phyloP scores from a whole-genome alignment of 2,797 vertebrate species.

The Nyctibius grandis region DNA sequence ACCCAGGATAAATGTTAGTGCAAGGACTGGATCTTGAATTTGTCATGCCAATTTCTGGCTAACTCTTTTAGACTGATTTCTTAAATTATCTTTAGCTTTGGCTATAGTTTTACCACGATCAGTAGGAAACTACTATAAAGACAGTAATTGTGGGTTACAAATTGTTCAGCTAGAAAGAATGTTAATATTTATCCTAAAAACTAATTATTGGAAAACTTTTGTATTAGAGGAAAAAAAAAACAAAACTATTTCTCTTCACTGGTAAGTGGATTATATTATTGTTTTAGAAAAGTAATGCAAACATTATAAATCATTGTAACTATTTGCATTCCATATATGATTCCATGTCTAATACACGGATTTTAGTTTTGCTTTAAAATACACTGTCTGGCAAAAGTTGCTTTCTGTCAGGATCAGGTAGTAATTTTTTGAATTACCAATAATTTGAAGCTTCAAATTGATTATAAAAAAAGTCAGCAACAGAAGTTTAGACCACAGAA shows the following conservation, averaged over 20 bases:
- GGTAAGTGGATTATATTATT: not conserved
- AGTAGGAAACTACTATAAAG: not conserved
- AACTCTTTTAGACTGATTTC: not conserved
- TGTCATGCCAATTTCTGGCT: not conserved
- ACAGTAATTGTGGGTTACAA: not conserved
- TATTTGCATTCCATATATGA: not conserved
- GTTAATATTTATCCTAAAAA: not conserved
- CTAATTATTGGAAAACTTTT: not conserved
- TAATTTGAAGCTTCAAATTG: not conserved
- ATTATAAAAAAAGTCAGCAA: not conserved
- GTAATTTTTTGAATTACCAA: not conserved
- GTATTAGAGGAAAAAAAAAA: not conserved
- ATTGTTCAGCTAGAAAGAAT: not conserved
- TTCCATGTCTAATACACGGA: not conserved
- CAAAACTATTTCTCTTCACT: not conserved
- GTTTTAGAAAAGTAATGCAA: not conserved
- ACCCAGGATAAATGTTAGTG: not conserved
- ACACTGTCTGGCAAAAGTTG: not conserved
- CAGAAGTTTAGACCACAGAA: not conserved
- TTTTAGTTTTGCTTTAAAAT: not conserved
- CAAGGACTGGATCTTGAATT: not conserved
- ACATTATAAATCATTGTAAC: not conserved
- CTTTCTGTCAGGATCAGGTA: not conserved
- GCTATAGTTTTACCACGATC: not conserved
- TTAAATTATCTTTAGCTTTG: not conserved